Conservation (phyloP, 2,113 vertebrate genomes). For the Ctenomys sociabilis region DNA sequence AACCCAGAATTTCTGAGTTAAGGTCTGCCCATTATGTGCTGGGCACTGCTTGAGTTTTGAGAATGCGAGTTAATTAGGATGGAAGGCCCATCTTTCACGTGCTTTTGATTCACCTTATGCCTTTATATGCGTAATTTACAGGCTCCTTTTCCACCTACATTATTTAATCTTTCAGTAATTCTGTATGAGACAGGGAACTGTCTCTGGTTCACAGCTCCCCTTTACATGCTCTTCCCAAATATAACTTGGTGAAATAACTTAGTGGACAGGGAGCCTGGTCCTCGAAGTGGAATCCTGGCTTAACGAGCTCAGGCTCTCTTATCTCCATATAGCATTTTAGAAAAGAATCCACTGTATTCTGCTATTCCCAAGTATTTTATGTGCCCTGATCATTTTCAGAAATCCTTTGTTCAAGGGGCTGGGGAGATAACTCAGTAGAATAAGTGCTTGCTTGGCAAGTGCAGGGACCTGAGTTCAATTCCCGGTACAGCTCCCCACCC, state of each 20-base stretch:
- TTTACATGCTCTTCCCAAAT: not conserved
- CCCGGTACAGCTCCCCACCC: too few species aligned
- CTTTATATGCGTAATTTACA: not conserved
- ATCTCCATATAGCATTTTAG: not conserved
- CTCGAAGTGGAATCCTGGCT: not conserved
- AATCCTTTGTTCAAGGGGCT: too few species aligned
- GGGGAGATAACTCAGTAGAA: too few species aligned
- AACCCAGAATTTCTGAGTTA: not conserved
- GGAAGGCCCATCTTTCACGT: not conserved
- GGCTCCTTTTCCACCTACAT: not conserved
- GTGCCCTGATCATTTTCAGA: not conserved
- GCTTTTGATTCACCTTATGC: not conserved
- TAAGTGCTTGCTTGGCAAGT: too few species aligned
- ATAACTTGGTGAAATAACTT: not conserved
- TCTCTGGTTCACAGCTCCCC: not conserved
- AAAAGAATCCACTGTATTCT: not conserved
- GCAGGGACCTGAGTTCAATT: too few species aligned
- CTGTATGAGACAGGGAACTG: not conserved
- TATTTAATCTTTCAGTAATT: not conserved
- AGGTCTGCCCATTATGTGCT: not conserved
- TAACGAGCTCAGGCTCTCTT: not conserved
- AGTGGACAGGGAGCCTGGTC: slow-evolving; percentile 25
- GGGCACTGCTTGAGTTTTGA: not conserved
- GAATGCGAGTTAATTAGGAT: not conserved
- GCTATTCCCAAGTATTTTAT: not conserved